Evolutionary conservation across 2,797 vertebrate species (phyloP), one percentile per base, ranked within the genome.

Genomic region (Cossypha polioptera): DNA sequence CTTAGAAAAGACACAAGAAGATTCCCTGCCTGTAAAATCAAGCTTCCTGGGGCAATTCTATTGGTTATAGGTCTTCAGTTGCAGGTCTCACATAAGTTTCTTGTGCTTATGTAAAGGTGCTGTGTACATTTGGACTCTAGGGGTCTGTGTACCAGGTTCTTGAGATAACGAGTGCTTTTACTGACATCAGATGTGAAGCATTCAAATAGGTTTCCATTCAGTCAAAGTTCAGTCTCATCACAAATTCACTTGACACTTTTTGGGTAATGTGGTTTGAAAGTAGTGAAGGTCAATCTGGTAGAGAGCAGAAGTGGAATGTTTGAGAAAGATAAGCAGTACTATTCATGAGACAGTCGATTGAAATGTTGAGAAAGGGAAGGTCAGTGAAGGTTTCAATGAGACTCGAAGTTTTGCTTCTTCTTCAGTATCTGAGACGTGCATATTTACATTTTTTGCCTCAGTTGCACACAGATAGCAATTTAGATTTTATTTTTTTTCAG

Each of bases 201-300:
- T 95, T 96, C 91, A 94, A 96, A 78, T 59, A 94, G 55, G 93
- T 95, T 97, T 95, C 66, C 36, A 31, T 95, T 97, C 89, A 95
- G 81, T 95, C 96, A 95, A 84, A 85, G 25, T 66, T 74, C n/a
- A 65, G 94, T 96, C 92, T 93, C 51, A 68, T 84, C 21, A 16
- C 48, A 95, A 88, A 63, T 65, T 76, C 83, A 79, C 62, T 79
- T 94, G 77, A 79, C 29, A 57, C 7, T 26, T 88, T 94, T 81
- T 94, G 72, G 45, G 69, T 85, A 38, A 35, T 51, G 13, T 40
- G 3, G 69, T 86, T 96, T 94, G 65, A 92, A 97, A 72, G 82
- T 26, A 92, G 29, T 36, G 89, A 96, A 96, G 85, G 87, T 97
- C 88, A 94, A 36, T 82, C 55, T 55, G 25, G 31, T 66, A 66